Conservation (phyloP, 2,113 vertebrate species). For the Clarias gariepinus region DNA sequence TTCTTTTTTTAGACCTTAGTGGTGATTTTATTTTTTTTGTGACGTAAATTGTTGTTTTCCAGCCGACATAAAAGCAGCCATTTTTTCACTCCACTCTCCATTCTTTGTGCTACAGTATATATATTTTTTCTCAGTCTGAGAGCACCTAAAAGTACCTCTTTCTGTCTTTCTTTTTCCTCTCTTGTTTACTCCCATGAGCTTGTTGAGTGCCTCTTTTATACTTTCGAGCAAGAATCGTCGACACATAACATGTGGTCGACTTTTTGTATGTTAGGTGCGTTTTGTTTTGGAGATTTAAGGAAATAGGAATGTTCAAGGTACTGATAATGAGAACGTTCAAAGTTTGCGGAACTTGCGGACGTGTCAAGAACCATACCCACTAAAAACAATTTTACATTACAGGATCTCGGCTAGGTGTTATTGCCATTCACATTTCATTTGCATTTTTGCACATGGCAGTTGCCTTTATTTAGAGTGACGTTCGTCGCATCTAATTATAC, state of each 20-base stretch:
- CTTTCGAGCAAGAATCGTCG: not conserved
- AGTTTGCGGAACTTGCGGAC: no score
- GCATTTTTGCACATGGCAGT: no score
- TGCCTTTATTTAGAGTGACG: no score
- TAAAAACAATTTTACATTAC: no score
- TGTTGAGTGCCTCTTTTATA: not conserved
- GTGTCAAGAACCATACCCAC: no score
- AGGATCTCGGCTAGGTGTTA: no score
- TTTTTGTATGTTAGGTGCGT: not conserved
- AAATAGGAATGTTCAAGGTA: not conserved
- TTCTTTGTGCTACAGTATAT: constrained; percentile 7
- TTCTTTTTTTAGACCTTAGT: not conserved
- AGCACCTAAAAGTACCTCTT: no score
- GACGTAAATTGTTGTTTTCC: not conserved
- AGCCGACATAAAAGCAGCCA: not conserved
- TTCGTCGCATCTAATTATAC: no score
- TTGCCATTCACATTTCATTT: no score
- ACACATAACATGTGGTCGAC: not conserved
- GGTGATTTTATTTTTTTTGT: not conserved
- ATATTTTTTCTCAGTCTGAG: not conserved
- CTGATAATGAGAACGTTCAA: not conserved
- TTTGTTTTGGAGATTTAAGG: not conserved
- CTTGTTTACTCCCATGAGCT: constrained; percentile 23
- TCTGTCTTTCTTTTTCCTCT: not conserved
- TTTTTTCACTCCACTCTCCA: constrained; percentile 7